Base-by-base conservation (phyloP, 2,797 vertebrate genomes). In the Galago senegalensis region DNA sequence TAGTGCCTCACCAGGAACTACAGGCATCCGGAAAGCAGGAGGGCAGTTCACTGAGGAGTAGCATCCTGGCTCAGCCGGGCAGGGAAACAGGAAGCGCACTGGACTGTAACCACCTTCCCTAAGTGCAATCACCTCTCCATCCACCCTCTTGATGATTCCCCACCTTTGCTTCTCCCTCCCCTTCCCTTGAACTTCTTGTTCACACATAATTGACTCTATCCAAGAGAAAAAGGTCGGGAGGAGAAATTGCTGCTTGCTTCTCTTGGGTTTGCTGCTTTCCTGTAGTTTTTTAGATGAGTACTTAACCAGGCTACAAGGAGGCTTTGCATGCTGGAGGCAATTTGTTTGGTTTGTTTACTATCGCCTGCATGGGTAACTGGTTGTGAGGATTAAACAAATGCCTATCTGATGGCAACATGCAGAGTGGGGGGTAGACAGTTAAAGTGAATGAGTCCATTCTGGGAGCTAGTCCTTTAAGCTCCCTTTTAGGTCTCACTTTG, bases 381-480 rank as follows among this genome's bases (percentile, higher is more conserved):
- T n/a, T 61, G 6, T 61, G 20, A 46, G 72, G 14, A 23, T 81
- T 23, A 82, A 56, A 58, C n/a, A 91, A 23, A 18, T 43, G 61
- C 5, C 4, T n/a, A n/a, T 43, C 3, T n/a, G 10, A 8, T 0
- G 23, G 29, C 34, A 18, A 25, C 23, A 20, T 0, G 5, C 25
- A 46, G 58, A 67, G 25, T 43, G 27, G 23, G 61, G n/a, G 80
- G 61, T 20, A 2, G 37, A 9, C 3, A 11, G 13, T 5, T 3
- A 76, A 31, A 34, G 4, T 34, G 16, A 31, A 6, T 1, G n/a
- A 31, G 6, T 14, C 21, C 5, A 34, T 85, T 83, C 37, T 40
- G 25, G 75, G 34, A 23, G 4, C n/a, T 34, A 27, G 21, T 40
- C 13, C 43, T 46, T 14, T 49, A 31, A 4, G n/a, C 53, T 49